Evolutionary conservation across 2,888 invertebrate genomes (phyloP), one percentile per base, ranked within the genome.

Genomic region (Subacronicta megacephala): DNA sequence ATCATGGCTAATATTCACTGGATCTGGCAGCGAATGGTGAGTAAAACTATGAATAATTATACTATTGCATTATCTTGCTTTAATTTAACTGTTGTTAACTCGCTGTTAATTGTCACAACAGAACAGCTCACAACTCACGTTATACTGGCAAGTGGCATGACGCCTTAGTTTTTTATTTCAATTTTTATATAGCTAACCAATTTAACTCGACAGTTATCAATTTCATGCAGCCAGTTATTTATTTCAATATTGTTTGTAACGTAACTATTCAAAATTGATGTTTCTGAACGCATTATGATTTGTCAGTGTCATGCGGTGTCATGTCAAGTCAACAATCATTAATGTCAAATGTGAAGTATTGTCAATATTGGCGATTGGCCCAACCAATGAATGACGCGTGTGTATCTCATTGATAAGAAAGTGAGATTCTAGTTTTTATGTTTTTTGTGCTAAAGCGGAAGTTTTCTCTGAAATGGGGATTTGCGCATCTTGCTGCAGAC

Each of bases 401-500:
- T 23, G 31, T 23, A 9, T 10, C 4, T 41, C 53, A 6, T 29
- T 58, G 62, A 42, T 44, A 44, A 43, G 41, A 60, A 56, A 65
- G 41, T 58, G 53, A 50, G 38, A 42, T 42, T 49, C 18, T 46
- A 46, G 40, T 55, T 73, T 71, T 50, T 58, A 66, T 73, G 72
- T 61, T 73, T 78, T 63, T 68, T 54, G 49, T 62, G 40, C 43
- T 18, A 63, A 68, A 58, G 58, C 33, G 7, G 31, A 44, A 53
- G 10, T 55, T 62, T 74, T 70, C 61, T 54, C 17, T 42, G 81
- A 77, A 82, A 95, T 95, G 95, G 95, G 95, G 54, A 75, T 95
- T 46, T 89, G 95, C 58, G 83, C 87, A 44, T 95, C 95, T 40
- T 95, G 95, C 81, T 95, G 94, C 82, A 94, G 81, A 80, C 93